phyloP scores from a whole-genome alignment of 2,113 vertebrate genomes.

The Microcebus lehilahytsara region DNA sequence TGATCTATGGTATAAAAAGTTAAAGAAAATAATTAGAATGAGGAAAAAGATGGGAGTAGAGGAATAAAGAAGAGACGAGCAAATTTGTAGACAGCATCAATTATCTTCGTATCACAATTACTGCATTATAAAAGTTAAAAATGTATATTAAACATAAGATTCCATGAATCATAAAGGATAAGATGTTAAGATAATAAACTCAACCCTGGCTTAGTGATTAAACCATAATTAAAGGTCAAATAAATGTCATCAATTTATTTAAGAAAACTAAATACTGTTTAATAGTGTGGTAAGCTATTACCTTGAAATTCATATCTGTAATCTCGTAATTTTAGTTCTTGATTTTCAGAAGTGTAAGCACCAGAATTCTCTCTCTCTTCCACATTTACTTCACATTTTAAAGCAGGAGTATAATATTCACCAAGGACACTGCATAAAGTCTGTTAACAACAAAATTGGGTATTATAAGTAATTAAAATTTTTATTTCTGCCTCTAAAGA shows the following conservation, averaged over 20 bases:
- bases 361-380: slow-evolving; percentile 9
- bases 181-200: neutral
- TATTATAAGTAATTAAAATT: slow-evolving; percentile 42
- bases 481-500: slow-evolving; percentile 22
- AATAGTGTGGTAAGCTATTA: slow-evolving; percentile 71
- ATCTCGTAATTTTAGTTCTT: slow-evolving; percentile 76
- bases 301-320: slow-evolving; percentile 83
- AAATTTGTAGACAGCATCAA: neutral
- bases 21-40: neutral
- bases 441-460: slow-evolving; percentile 78
- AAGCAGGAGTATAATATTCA: slow-evolving; percentile 75
- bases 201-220: neutral
- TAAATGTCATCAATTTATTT: neutral
- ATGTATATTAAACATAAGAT: neutral
- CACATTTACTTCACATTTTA: slow-evolving; percentile 65
- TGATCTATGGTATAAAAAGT: neutral
- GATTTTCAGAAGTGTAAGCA: slow-evolving; percentile 62
- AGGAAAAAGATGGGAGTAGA: neutral
- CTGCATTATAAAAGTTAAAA: neutral
- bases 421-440: slow-evolving; percentile 79
- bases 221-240: slow-evolving; percentile 14
- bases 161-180: neutral
- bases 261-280: slow-evolving; percentile 43
- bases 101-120: neutral
- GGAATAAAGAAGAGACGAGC: neutral